These are phyloP conservation scores for Chionomys nivalis DNA, from an alignment of 2,113 vertebrate genomes.

Conservation along the genomic window DNA sequence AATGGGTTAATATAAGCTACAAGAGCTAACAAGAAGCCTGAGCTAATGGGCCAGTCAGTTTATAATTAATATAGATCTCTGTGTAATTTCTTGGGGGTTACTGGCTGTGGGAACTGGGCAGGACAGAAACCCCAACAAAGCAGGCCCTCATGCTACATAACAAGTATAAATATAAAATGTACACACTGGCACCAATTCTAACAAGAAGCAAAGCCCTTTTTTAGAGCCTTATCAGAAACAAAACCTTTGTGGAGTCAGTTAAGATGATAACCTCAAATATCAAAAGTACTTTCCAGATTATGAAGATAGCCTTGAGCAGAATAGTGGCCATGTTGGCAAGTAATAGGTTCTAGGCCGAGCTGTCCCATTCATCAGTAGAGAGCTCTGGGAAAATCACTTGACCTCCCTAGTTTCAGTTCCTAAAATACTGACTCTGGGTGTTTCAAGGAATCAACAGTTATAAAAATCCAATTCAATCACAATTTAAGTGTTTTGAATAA, in stretches of 20 bases:
- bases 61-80: too few relatives aligned
- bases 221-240: background rate
- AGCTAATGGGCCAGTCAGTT: too few relatives aligned
- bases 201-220: background rate
- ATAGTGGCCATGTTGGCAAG: background rate
- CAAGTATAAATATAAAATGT: background rate
- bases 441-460: background rate
- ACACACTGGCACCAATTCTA: background rate
- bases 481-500: background rate
- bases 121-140: too few relatives aligned
- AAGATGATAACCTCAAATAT: background rate
- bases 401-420: background rate
- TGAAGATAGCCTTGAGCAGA: background rate
- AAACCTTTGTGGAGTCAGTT: background rate
- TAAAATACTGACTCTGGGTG: background rate
- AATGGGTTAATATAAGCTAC: too few relatives aligned
- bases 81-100: too few relatives aligned
- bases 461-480: background rate
- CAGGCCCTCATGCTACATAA: too few relatives aligned
- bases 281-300: background rate
- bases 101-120: too few relatives aligned
- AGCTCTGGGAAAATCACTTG: background rate
- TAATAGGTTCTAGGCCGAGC: background rate
- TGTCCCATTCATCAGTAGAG: background rate
- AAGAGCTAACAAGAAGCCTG: too few relatives aligned